Percentiles rank a stretch among this genome's conserved stretches.
Conservation (phyloP, 2,797 vertebrate genomes). For the Notoglanidium macrostoma region DNA sequence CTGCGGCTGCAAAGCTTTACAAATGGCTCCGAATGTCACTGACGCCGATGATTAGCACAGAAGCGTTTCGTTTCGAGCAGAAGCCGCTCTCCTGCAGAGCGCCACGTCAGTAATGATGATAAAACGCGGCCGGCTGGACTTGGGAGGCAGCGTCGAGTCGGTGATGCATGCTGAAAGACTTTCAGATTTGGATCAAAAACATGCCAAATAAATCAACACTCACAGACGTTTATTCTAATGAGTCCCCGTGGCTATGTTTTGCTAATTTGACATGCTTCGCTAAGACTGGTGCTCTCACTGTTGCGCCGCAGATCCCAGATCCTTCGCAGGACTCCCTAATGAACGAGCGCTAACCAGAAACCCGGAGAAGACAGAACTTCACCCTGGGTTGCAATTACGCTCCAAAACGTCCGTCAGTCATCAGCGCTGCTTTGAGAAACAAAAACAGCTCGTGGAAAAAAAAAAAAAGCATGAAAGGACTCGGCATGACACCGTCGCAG, state of each 20-base stretch:
- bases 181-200: conserved; percentile 46
- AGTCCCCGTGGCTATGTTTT: conserved; percentile 72
- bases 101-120: background rate
- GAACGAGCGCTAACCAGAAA: conserved; percentile 64
- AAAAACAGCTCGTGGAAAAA: background rate
- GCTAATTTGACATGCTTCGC: conserved; percentile 79
- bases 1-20: background rate
- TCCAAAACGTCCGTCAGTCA: conserved; percentile 69
- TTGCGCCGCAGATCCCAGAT: conserved; percentile 66
- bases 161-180: conserved; percentile 49
- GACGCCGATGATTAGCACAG: background rate
- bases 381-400: conserved; percentile 66
- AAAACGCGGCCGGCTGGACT: conserved; percentile 56
- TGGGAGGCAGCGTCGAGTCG: conserved; percentile 71
- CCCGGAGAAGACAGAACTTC: conserved; percentile 61
- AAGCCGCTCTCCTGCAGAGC: conserved; percentile 45
- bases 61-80: background rate
- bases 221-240: conserved; percentile 71
- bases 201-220: conserved; percentile 57
- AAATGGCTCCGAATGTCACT: background rate
- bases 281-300: conserved; percentile 61
- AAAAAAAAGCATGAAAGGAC: background rate
- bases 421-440: background rate
- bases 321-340: conserved; percentile 69
- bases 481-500: background rate